Percentiles rank a stretch among this genome's conserved stretches.
Evolutionary conservation across 2,888 invertebrate species (phyloP).

Genomic region (Tetropium fuscum): DNA sequence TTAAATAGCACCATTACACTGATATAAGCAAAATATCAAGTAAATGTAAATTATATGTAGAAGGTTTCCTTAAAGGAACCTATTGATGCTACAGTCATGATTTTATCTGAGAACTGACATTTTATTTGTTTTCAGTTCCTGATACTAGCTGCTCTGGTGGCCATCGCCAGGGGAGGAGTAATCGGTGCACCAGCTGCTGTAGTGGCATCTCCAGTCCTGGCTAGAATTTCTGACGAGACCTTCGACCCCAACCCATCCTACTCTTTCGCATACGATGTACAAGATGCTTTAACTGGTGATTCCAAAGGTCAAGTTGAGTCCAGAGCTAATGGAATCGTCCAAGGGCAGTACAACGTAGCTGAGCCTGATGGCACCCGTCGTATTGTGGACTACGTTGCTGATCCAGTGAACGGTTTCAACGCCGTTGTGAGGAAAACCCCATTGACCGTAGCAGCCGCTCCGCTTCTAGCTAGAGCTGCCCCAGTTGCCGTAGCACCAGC

Average conservation of each 20-base stretch:
- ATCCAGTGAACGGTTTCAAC: slow-evolving; percentile 75
- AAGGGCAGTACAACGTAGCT: slow-evolving; percentile 73
- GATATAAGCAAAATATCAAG: too few species aligned
- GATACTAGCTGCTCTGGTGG: slow-evolving; percentile 49
- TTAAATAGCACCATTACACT: too few species aligned
- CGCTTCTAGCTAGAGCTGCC: slow-evolving; percentile 42
- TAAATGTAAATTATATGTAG: too few species aligned
- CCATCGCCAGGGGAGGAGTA: slow-evolving; percentile 56
- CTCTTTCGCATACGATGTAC: slow-evolving; percentile 77
- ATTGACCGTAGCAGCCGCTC: slow-evolving; percentile 57
- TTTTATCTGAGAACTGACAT: too few species aligned
- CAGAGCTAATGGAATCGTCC: slow-evolving; percentile 74
- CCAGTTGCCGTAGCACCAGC: slow-evolving; percentile 44
- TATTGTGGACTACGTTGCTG: slow-evolving; percentile 75
- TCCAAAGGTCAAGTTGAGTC: slow-evolving; percentile 69
- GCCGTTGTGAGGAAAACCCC: slow-evolving; percentile 76
- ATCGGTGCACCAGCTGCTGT: slow-evolving; percentile 56
- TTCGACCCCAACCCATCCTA: slow-evolving; percentile 76
- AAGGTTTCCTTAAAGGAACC: too few species aligned
- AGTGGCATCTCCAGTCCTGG: slow-evolving; percentile 63
- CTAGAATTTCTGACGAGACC: slow-evolving; percentile 59
- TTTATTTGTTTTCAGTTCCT: slow-evolving; percentile 50
- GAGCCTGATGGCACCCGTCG: slow-evolving; percentile 75
- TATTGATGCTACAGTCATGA: too few species aligned
- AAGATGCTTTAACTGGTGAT: slow-evolving; percentile 75